phyloP scores from a whole-genome alignment of 2,888 invertebrate genomes.

The Callinectes sapidus region DNA sequence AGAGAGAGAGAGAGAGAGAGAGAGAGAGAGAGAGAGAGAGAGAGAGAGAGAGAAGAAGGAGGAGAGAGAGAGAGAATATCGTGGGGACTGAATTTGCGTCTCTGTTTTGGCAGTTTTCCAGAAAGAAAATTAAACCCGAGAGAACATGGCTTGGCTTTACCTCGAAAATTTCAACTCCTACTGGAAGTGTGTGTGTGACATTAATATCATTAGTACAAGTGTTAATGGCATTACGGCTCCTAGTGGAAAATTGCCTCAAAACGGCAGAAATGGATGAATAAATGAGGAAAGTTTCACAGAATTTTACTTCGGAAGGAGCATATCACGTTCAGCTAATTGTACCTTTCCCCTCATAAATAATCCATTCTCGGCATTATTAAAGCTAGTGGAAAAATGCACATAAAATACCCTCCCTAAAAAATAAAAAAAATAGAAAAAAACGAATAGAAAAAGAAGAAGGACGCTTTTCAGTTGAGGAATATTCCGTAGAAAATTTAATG shows the following conservation, averaged over 20 bases:
- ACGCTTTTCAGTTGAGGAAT: too few species aligned
- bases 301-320: too few species aligned
- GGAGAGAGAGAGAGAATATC: neutral
- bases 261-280: too few species aligned
- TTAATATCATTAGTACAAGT: conserved; percentile 3
- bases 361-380: too few species aligned
- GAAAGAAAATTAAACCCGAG: neutral
- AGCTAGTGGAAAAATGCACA: too few species aligned
- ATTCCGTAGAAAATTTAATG: too few species aligned
- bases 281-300: neutral
- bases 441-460: too few species aligned
- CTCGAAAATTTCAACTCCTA: neutral
- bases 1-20: neutral
- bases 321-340: too few species aligned
- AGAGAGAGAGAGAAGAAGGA: neutral
- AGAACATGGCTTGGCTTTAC: neutral
- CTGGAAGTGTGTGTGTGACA: neutral
- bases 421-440: too few species aligned
- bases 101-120: conserved; percentile 29
- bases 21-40: conserved; percentile 28
- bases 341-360: too few species aligned
- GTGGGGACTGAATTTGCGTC: conserved; percentile 8
- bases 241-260: neutral
- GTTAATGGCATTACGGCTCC: neutral
- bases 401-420: too few species aligned